Base-by-base conservation (phyloP, 1,140 invertebrate species). In the Batillaria attramentaria region DNA sequence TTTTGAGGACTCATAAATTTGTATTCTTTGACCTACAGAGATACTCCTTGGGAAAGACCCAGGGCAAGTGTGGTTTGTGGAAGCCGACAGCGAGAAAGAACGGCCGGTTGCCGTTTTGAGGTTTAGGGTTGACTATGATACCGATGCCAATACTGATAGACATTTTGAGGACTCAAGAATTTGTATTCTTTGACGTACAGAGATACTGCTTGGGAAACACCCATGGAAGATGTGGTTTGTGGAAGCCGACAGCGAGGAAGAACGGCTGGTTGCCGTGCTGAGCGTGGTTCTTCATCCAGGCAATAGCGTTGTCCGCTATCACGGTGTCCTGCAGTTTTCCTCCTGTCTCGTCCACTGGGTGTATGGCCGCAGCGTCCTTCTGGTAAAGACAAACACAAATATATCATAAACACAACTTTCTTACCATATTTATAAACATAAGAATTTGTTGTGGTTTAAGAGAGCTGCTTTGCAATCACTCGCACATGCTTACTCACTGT, bases 191-290 rank as follows among this genome's bases (percentile, higher is more conserved):
- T 1, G 8, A 62, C 57, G 8, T 37, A 75, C 73, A 39, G 31
- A 62, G 35, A 37, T 73, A 79, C 3, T 65, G 24, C 31, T 62
- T 28, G 5, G 84, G 84, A 69, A 81, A 83, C n/a, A 81, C 74
- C 57, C 81, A 85, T 1, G 84, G 84, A 28, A 83, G 66, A 62
- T 85, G 84, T 33, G 84, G 84, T 46, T 85, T 85, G 68, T 80
- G 73, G 72, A 85, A 85, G 0, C 84, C 84, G 2, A 80, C 82
- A 0, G 84, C 84, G 33, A 85, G 31, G 69, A 85, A 85, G 77
- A 85, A 85, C 4, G 79, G 84, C 66, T 79, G 65, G 20, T 77
- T 43, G 0, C 60, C 72, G 20, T 60, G 57, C 8, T 73, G 39
- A 13, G 74, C 5, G 28, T 57, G 57, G 24, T 62, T 10, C 35